Evolutionary conservation across 2,888 invertebrate genomes (phyloP), one percentile per base, ranked within the genome.

Genomic region (Lasioglossum vierecki): DNA sequence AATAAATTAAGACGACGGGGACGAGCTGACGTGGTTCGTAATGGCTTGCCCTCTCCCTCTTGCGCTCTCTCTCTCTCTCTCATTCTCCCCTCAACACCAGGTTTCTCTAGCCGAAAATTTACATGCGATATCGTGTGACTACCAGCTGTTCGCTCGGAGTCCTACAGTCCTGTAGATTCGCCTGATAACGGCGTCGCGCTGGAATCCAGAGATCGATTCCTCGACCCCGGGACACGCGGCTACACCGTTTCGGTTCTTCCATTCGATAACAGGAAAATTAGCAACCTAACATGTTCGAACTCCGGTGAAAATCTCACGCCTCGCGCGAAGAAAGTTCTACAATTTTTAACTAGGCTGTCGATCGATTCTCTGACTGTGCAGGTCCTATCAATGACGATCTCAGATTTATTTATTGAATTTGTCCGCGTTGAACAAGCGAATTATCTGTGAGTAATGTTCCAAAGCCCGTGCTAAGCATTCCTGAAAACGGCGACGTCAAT

Each of bases 1-100:
- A 79, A 86, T 82, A 85, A 85, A 86, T 86, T 85, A 82, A 86
- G 85, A 77, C 78, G 71, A 76, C 53, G 44, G 76, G 35, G n/a
- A 68, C 63, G 49, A 71, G 35, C 53, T 75, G 75, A 81, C 77
- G 80, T 66, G 71, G 71, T 72, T 75, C 49, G 77, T 73, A 72
- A 76, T 68, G 76, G 68, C 68, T 18, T 30, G 13, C 63, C 18
- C 44, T 8, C 46, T 15, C 39, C n/a, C 70, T 39, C 18, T 9
- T 4, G 0, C 39, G 8, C 63, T 6, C 18, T 6, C 9, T 26
- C 71, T 2, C 39, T 26, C 11, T 22, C 35, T 41, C 30, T 18
- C 35, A 35, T 46, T 26, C n/a, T n/a, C 72, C 4, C n/a, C 73
- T 63, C 49, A 63, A 22, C 18, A 41, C 76, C 73, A 66, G 72